Base-by-base conservation (phyloP, 2,888 invertebrate species). In the Clanis bilineata region DNA sequence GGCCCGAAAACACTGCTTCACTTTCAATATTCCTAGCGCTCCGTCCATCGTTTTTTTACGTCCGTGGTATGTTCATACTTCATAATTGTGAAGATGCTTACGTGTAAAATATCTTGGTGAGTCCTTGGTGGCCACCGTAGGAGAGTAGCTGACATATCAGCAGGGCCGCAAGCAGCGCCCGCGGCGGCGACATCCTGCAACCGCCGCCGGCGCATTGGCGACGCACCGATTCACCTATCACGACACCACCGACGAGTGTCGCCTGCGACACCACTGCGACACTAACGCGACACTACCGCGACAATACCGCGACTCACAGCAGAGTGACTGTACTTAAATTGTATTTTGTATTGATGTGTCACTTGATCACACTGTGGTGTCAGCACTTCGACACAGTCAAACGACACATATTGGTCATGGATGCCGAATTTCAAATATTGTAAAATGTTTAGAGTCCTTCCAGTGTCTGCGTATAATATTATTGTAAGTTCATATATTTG, bases 61-160 rank as follows among this genome's bases (percentile, higher is more conserved):
- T n/a, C n/a, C n/a, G n/a, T n/a, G n/a, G n/a, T n/a, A 32, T 9
- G 5, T 32, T 1, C 9, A 32, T 2, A 32, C 10, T 12, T 12
- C 36, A 36, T 10, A 9, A 36, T 12, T 10, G 12, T 9, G 3
- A 12, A 12, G 36, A 36, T 36, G 10, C 89, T 91, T 90, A 92
- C 92, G 88, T 90, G 86, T 84, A 90, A 68, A 91, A 91, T 85
- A 90, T 88, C 85, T 90, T 90, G 89, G 90, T 90, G 85, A 90
- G 91, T 82, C 90, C 90, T 83, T 91, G 91, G 86, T 92, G 92
- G 82, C 90, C 91, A 82, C 90, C 90, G 87, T 90, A 90, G 64
- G 90, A 88, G 69, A 91, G 86, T 80, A 91, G 85, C 80, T 91
- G 92, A 76, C 85, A 90, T 65, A 91, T 80, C 71, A 91, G 87